Conservation (phyloP, 2,113 vertebrate genomes). For the Orycteropus afer region DNA sequence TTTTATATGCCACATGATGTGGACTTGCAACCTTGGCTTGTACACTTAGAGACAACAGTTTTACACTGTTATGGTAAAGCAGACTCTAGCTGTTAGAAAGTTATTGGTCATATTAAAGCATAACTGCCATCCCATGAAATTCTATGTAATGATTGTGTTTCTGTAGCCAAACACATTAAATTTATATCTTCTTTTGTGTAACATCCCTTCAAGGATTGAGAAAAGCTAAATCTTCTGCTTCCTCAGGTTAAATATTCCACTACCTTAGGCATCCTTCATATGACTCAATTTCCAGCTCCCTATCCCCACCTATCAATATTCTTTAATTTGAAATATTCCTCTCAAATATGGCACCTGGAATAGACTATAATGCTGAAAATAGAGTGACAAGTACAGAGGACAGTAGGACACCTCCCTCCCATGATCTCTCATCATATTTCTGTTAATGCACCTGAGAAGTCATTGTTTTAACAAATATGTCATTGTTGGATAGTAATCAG, state of each 20-base stretch:
- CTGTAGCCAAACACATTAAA: neutral
- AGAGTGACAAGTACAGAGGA: neutral
- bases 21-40: neutral
- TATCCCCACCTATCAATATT: neutral
- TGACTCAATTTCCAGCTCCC: neutral
- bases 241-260: neutral
- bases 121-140: neutral
- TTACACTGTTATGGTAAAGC: neutral
- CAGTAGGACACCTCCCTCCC: neutral
- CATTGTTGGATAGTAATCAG: neutral
- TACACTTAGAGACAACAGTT: neutral
- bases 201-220: neutral
- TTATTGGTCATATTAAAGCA: neutral
- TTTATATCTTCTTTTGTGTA: neutral
- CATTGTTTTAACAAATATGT: neutral
- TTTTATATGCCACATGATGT: neutral
- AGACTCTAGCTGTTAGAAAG: neutral
- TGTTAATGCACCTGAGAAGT: neutral
- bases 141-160: neutral
- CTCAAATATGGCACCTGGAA: neutral
- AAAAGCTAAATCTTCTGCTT: neutral
- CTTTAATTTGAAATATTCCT: neutral
- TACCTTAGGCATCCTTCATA: neutral
- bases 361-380: neutral
- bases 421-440: neutral